A percentile compares a stretch with the other conserved stretches of the same genome.
Conservation (phyloP, 2,888 invertebrate species). For the Sphaeridia pumilis region DNA sequence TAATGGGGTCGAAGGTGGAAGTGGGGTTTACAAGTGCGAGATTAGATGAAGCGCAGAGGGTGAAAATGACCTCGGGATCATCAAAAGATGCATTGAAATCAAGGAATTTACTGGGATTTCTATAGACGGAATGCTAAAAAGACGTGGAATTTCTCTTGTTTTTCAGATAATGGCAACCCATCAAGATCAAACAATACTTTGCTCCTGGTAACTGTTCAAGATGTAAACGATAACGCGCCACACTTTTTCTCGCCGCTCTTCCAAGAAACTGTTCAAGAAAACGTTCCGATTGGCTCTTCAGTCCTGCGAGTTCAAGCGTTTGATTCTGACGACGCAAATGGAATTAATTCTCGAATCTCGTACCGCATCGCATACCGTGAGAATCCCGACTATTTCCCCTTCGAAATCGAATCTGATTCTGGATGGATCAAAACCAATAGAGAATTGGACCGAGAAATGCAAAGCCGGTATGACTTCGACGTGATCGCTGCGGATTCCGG, state of each 20-base stretch:
- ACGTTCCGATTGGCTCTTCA: slow-evolving; percentile 75
- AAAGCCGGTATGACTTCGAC: slow-evolving; percentile 70
- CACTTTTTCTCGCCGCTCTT: slow-evolving; percentile 82
- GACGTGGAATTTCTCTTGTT: no score
- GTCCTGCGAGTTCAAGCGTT: slow-evolving; percentile 87
- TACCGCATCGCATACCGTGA: slow-evolving; percentile 67
- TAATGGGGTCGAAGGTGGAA: no score
- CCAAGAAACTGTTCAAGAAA: slow-evolving; percentile 86
- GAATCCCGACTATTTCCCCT: slow-evolving; percentile 56
- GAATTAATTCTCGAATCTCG: slow-evolving; percentile 72
- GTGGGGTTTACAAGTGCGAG: no score
- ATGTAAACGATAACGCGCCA: slow-evolving; percentile 82
- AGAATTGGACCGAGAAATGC: slow-evolving; percentile 77
- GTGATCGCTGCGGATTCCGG: slow-evolving; percentile 50
- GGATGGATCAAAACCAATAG: slow-evolving; percentile 84
- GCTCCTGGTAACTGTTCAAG: slow-evolving; percentile 78
- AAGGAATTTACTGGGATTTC: no score
- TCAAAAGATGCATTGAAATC: no score
- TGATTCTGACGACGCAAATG: slow-evolving; percentile 91
- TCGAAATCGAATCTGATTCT: slow-evolving; percentile 69
- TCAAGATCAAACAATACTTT: slow-evolving; percentile 89
- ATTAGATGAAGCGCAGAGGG: no score
- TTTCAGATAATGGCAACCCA: slow-evolving; percentile 77
- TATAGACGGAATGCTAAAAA: not conserved
- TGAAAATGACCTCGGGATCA: no score